Base-by-base conservation (phyloP, 2,888 invertebrate genomes). In the Mactromeris polynyma region DNA sequence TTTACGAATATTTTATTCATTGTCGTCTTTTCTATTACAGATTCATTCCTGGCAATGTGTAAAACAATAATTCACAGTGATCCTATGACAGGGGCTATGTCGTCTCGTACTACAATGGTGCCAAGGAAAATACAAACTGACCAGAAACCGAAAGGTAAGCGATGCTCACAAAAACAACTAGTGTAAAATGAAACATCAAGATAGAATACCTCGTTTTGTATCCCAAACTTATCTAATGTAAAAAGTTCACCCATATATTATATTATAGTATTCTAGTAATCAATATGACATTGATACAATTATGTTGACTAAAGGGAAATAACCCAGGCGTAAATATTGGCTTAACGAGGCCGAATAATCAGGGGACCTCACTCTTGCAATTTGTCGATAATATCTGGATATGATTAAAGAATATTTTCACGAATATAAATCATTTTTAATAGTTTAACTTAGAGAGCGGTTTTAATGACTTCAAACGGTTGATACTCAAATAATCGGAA, bases 1-100 rank as follows among this genome's bases (percentile, higher is more conserved):
- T n/a, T n/a, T n/a, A n/a, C n/a, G n/a, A n/a, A n/a, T n/a, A n/a
- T n/a, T 9, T 42, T 9, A 42, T 51, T 6, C 11, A 51, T 51
- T 6, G 4, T 9, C 11, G 51, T 9, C 19, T 51, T 9, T 2
- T 51, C 4, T 42, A 40, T 73, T 78, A 33, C 54, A 87, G 86
- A 87, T 19, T 77, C 82, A 11, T 82, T 87, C 54, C 36, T 82
- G 17, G 54, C 82, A 19, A 87, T 87, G 78, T 87, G 86, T 54
- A 87, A 87, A 42, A 78, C 86, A 6, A 54, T 87, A 1, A 51
- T 82, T 36, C 82, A 26, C 9, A 77, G 26, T n/a, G 86, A 85
- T 7, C 54, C 54, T 0, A 21, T 21, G 40, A n/a, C 73, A 38
- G 38, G n/a, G 1, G 77, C 58, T 26, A 54, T 54, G 51, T n/a